Base-by-base conservation (phyloP, 1,140 invertebrate species). In the Drosophila subobscura region DNA sequence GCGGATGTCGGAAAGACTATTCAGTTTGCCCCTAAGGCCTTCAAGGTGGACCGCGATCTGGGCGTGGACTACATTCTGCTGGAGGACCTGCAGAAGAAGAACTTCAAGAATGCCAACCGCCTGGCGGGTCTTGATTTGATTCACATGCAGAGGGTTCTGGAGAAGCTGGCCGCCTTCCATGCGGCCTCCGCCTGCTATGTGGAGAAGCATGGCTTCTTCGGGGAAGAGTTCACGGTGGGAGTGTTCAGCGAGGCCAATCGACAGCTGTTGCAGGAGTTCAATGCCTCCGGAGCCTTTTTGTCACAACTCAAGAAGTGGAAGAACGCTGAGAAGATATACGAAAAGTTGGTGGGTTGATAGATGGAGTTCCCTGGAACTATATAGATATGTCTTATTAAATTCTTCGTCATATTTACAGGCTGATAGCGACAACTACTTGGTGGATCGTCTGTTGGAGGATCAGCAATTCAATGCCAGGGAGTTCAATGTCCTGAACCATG, bases 401-500 rank as follows among this genome's bases (percentile, higher is more conserved):
- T 16, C 33, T 54, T 20, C 16, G 4, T 16, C 1, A 52, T 0
- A 12, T 41, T 40, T 50, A 0, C 23, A 91, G 89, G 81, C 22
- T 41, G 91, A 89, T 40, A 89, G 77, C 49, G 81, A 91, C 47
- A 67, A 86, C 5, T 84, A 88, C 49, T 52, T 91, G 40, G 83
- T 91, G 4, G 90, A 91, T 75, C 79, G 86, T 2, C 54, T 90
- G 20, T 53, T 91, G 5, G 72, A 90, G 52, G 81, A 84, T 72
- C 85, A 88, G 20, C 65, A 72, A 33, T 49, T 73, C 45, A 60
- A 93, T 27, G 63, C 91, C 7, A 91, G 93, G 27, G 92, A 93
- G 37, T 94, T 95, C 61, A 93, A 93, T 60, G 94, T 95, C 5
- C 90, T 95, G 4, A 94, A 93, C 72, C 95, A 95, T 59, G 95